Conservation (phyloP, 2,113 vertebrate species). For the Ammospiza caudacuta region DNA sequence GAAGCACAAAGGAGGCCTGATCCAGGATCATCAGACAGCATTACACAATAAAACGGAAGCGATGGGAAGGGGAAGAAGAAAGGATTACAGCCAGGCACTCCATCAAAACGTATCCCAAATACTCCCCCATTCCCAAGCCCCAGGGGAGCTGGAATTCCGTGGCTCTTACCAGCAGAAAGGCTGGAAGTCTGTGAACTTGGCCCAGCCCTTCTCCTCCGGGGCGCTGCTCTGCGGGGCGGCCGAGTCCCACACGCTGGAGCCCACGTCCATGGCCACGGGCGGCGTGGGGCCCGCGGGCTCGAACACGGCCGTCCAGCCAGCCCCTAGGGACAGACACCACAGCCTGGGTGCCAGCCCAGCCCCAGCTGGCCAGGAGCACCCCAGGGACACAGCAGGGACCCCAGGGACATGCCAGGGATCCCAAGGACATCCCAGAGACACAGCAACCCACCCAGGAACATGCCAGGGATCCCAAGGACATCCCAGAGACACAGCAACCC, state of each 20-base stretch:
- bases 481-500: too few relatives aligned
- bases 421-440: too few relatives aligned
- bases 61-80: not conserved
- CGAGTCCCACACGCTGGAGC: conserved; percentile 81
- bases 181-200: conserved; percentile 91
- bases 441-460: not conserved
- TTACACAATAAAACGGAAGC: rapidly evolving
- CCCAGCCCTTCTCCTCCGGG: conserved; percentile 85
- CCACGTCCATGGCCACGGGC: conserved; percentile 74
- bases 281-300: conserved; percentile 71
- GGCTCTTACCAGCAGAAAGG: conserved; percentile 87
- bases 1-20: not conserved
- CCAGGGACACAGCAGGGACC: not conserved
- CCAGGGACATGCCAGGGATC: too few relatives aligned
- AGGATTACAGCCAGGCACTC: not conserved
- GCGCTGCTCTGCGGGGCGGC: conserved; percentile 17
- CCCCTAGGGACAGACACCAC: conserved; percentile 45
- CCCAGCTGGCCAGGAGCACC: not conserved
- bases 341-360: not conserved
- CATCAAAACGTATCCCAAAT: rapidly evolving
- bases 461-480: not conserved
- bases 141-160: rapidly evolving
- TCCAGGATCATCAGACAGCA: not conserved
- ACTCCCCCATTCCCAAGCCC: rapidly evolving
- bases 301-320: conserved; percentile 82